A percentile compares a stretch with the other conserved stretches of the same genome.
These are phyloP conservation scores for Agonopterix subpropinquella DNA, from an alignment of 2,888 invertebrate species.

Conservation along the genomic window DNA sequence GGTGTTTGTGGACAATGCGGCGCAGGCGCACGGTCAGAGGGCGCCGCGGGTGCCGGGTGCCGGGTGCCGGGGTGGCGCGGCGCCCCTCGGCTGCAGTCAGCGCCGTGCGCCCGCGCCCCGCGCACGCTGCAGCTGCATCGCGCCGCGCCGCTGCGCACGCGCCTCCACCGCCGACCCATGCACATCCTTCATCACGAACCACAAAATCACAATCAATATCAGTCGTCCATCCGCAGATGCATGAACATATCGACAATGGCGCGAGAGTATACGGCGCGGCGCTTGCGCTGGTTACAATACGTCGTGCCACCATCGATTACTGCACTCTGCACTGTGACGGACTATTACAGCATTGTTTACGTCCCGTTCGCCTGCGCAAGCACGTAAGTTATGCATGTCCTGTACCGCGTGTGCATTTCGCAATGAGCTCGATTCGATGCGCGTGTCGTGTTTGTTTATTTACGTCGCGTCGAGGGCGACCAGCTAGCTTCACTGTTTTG, in stretches of 20 bases:
- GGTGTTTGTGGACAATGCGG: conserved; percentile 56
- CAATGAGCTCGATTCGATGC: conserved; percentile 46
- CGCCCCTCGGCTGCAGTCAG: conserved; percentile 34
- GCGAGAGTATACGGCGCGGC: neutral
- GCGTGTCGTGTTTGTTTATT: conserved; percentile 51
- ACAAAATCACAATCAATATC: neutral
- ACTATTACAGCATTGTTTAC: conserved; percentile 49
- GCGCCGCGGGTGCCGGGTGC: conserved; percentile 31
- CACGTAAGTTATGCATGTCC: conserved; percentile 67
- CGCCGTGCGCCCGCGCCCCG: conserved; percentile 48
- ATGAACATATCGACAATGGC: neutral
- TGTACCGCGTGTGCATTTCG: conserved; percentile 44
- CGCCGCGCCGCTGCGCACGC: conserved; percentile 44
- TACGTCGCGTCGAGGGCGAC: conserved; percentile 36
- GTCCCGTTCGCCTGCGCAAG: conserved; percentile 39
- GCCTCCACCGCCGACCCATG: conserved; percentile 14
- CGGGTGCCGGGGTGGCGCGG: conserved; percentile 19
- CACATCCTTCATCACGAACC: neutral
- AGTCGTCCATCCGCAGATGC: neutral
- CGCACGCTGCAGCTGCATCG: conserved; percentile 36
- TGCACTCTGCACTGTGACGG: conserved; percentile 34
- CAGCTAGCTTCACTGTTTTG: conserved; percentile 13
- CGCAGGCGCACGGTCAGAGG: conserved; percentile 47
- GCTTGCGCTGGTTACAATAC: neutral
- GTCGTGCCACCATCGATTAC: conserved; percentile 1